Conservation (phyloP, 1,140 invertebrate genomes). For the Penaeus chinensis region DNA sequence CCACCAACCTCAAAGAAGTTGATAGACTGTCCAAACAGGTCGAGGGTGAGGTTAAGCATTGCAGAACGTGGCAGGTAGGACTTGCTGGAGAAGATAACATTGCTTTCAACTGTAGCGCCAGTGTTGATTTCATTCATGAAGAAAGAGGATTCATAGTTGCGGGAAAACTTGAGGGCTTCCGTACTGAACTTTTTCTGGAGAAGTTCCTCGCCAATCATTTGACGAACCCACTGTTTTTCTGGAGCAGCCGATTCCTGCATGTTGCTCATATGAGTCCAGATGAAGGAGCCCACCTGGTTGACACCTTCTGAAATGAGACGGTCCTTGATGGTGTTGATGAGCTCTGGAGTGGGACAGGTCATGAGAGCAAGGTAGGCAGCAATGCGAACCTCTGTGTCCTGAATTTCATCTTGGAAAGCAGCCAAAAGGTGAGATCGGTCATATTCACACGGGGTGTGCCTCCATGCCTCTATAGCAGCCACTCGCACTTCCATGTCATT, state of each 20-base stretch:
- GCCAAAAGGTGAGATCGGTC: constrained; percentile 74
- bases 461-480: constrained; percentile 82
- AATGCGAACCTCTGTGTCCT: constrained; percentile 90
- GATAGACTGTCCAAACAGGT: constrained; percentile 86
- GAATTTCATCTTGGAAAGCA: constrained; percentile 76
- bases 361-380: constrained; percentile 85
- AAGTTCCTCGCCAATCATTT: constrained; percentile 76
- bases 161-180: constrained; percentile 82
- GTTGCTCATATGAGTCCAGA: constrained; percentile 83
- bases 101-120: constrained; percentile 77
- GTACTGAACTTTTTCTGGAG: constrained; percentile 80
- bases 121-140: constrained; percentile 78
- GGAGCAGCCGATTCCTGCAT: constrained; percentile 82
- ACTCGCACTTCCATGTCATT: constrained; percentile 79
- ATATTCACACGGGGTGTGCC: constrained; percentile 75
- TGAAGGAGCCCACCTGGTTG: constrained; percentile 85
- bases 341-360: constrained; percentile 77
- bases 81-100: constrained; percentile 88
- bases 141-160: constrained; percentile 84
- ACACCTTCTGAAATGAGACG: constrained; percentile 77
- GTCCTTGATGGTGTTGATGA: constrained; percentile 77
- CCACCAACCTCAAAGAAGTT: constrained; percentile 87
- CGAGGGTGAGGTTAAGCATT: constrained; percentile 83
- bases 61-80: constrained; percentile 86
- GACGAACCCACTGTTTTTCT: constrained; percentile 76